A percentile compares a stretch with the other conserved stretches of the same genome.
Evolutionary conservation across 2,113 vertebrate species (phyloP).

Genomic region (Oxyruncus cristatus): DNA sequence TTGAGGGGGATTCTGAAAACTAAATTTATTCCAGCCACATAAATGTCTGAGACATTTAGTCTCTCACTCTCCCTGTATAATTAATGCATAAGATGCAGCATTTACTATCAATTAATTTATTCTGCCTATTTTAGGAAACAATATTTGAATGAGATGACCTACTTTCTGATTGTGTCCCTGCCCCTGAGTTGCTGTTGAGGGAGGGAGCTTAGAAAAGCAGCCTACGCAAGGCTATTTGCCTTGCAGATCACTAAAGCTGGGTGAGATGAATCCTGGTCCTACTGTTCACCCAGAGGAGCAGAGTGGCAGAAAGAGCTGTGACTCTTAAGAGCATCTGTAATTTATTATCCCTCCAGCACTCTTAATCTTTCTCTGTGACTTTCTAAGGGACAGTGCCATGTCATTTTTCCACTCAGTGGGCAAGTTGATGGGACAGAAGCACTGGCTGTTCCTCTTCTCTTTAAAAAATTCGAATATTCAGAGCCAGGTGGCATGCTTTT

Average conservation of each 20-base stretch:
- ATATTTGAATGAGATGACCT: neutral
- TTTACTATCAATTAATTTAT: neutral
- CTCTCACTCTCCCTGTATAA: neutral
- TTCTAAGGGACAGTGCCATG: neutral
- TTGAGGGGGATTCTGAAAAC: neutral
- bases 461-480: neutral
- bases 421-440: neutral
- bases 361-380: neutral
- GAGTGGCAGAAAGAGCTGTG: neutral
- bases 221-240: neutral
- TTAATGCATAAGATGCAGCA: neutral
- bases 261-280: neutral
- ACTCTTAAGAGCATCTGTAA: neutral
- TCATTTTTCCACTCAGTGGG: neutral
- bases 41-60: neutral
- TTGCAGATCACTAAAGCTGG: neutral
- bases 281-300: neutral
- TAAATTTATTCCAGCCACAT: neutral
- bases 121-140: neutral
- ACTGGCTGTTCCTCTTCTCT: neutral
- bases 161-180: neutral
- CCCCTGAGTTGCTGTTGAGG: neutral
- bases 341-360: neutral
- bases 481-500: neutral
- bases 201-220: neutral